Conservation (phyloP, 2,113 vertebrate species). For the Hippoglossus stenolepis region DNA sequence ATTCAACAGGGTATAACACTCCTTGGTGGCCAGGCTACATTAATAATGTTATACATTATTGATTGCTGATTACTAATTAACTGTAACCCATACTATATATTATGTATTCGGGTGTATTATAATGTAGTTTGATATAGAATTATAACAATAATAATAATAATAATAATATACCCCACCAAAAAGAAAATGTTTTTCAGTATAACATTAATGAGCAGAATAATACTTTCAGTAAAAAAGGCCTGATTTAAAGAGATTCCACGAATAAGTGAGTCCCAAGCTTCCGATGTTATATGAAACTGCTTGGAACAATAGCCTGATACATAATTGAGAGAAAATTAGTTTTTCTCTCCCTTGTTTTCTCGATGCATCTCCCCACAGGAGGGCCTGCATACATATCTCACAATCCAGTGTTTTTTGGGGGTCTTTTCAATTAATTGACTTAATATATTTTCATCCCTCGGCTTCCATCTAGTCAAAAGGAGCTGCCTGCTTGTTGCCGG, state of each 20-base stretch:
- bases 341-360: slow-evolving; percentile 61
- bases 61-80: slow-evolving; percentile 1
- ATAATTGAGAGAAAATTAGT: slow-evolving; percentile 76
- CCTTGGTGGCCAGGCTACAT: neutral
- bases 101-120: neutral
- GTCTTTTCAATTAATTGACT: slow-evolving; percentile 79
- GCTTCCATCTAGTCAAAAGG: slow-evolving; percentile 65
- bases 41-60: neutral
- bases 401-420: slow-evolving; percentile 51
- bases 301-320: slow-evolving; percentile 65
- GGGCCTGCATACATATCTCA: slow-evolving; percentile 38
- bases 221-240: slow-evolving; percentile 13
- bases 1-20: neutral
- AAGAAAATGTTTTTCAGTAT: neutral
- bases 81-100: neutral
- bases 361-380: slow-evolving; percentile 56
- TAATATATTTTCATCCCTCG: slow-evolving; percentile 73
- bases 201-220: slow-evolving; percentile 7
- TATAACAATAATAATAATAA: neutral
- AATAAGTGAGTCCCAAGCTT: slow-evolving; percentile 41
- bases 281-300: slow-evolving; percentile 43
- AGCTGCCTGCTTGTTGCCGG: slow-evolving; percentile 60
- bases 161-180: neutral
- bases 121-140: neutral
- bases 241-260: slow-evolving; percentile 40